phyloP scores from a whole-genome alignment of 2,797 vertebrate genomes.

The Macropus fuliginosus region DNA sequence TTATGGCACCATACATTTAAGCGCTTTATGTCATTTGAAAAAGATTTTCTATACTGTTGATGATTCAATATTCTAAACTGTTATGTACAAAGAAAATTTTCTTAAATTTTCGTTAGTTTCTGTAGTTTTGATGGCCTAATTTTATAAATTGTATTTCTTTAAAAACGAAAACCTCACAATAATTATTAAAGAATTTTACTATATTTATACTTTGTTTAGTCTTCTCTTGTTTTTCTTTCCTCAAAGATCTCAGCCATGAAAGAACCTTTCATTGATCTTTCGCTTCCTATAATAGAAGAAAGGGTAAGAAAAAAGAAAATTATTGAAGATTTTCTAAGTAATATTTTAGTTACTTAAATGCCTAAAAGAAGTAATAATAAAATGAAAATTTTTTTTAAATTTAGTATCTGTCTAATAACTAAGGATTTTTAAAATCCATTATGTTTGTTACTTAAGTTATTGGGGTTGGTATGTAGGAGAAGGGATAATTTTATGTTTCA shows the following conservation, averaged over 20 bases:
- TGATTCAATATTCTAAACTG: neutral
- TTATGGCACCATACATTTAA: conserved; percentile 22
- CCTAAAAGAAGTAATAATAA: neutral
- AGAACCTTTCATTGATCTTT: conserved; percentile 99
- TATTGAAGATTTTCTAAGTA: conserved; percentile 16
- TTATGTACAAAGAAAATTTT: conserved; percentile 42
- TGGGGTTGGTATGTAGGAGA: conserved; percentile 39
- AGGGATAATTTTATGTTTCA: conserved; percentile 50
- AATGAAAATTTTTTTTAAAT: neutral
- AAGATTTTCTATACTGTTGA: conserved; percentile 20
- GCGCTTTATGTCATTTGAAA: conserved; percentile 13
- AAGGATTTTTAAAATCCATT: neutral
- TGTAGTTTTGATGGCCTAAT: neutral
- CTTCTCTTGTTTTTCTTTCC: conserved; percentile 77
- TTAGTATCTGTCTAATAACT: conserved; percentile 6
- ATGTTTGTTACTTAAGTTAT: neutral
- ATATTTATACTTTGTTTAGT: conserved; percentile 64
- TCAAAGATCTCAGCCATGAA: conserved; percentile 95
- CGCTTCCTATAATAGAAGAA: conserved; percentile 98
- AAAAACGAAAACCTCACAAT: neutral
- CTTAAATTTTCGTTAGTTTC: conserved; percentile 34
- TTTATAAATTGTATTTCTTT: conserved; percentile 42
- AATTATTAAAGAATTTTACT: neutral
- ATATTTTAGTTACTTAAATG: conserved; percentile 14
- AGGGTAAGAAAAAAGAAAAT: conserved; percentile 90